Base-by-base conservation (phyloP, 1,140 invertebrate species). In the Apis florea region DNA sequence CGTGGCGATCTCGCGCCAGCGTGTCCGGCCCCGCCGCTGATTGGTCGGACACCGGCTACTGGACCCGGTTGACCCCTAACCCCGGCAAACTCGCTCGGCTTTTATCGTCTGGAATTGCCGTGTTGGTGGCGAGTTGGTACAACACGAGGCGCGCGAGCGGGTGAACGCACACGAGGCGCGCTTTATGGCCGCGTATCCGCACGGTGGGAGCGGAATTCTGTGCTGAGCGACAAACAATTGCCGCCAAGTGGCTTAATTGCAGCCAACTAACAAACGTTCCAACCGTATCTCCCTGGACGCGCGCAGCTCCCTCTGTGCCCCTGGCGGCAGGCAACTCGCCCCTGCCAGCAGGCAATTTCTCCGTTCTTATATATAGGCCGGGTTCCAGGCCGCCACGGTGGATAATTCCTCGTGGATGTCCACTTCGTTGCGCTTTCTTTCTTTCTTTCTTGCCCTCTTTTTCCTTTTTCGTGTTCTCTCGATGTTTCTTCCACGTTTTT, bases 201-300 rank as follows among this genome's bases (percentile, higher is more conserved):
- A 85, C 90, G 89, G 85, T 90, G 89, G 89, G 93, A 93, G 91
- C 91, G 92, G 92, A 94, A 94, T 94, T 93, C 93, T 93, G 88
- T 93, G 92, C 93, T 91, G 92, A 93, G 93, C 92, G 93, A 93
- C 93, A 93, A 94, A 93, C 93, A 94, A 94, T 94, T 94, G 93
- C 92, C 91, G 92, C 90, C 93, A 94, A 94, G 93, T 94, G 93
- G 93, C 93, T 93, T 94, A 94, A 94, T 94, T 94, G 92, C 91
- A 91, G 91, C 91, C 92, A 93, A 93, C 93, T 93, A 94, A 94
- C 93, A 94, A 94, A 94, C 89, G 88, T 90, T 88, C 79, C 86
- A 85, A 86, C 82, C 86, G 82, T 86, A 84, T 85, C 83, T 85
- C 70, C 66, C 67, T 77, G 78, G 64, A 59, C 67, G 84, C 66